Conservation (phyloP, 2,888 invertebrate species). For the Uropetala carovei region DNA sequence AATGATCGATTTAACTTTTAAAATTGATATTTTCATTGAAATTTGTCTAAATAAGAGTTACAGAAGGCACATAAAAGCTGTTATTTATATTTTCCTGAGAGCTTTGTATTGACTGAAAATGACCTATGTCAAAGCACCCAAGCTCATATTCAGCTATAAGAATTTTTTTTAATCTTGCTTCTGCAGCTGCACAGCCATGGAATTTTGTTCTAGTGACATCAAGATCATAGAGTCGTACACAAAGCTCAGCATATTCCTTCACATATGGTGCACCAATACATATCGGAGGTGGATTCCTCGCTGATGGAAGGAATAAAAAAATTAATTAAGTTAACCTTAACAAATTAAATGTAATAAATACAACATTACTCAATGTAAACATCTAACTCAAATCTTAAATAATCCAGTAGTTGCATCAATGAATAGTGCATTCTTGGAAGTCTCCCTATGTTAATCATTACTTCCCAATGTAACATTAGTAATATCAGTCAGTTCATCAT, state of each 20-base stretch:
- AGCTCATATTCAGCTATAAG: slow-evolving; percentile 68
- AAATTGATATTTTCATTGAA: background rate
- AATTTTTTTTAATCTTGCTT: slow-evolving; percentile 67
- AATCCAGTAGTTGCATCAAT: too few relatives aligned
- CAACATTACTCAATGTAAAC: too few relatives aligned
- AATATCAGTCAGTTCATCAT: too few relatives aligned
- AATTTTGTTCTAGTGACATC: slow-evolving; percentile 69
- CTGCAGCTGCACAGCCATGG: slow-evolving; percentile 71
- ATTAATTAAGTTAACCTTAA: background rate
- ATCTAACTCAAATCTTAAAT: too few relatives aligned
- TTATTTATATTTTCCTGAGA: slow-evolving; percentile 12
- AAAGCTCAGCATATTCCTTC: slow-evolving; percentile 70
- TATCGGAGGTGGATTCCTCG: slow-evolving; percentile 72
- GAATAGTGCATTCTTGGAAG: too few relatives aligned
- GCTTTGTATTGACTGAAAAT: slow-evolving; percentile 9
- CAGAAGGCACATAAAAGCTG: slow-evolving; percentile 23
- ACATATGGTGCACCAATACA: slow-evolving; percentile 71
- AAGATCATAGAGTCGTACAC: slow-evolving; percentile 71
- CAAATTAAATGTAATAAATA: background rate
- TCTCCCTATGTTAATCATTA: too few relatives aligned
- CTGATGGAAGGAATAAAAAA: slow-evolving; percentile 68
- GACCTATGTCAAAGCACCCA: slow-evolving; percentile 70
- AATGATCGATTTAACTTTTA: background rate
- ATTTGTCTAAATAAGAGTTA: background rate
- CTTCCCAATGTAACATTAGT: too few relatives aligned